Percentiles rank a stretch among this genome's conserved stretches.
These are phyloP conservation scores for Agraylea sexmaculata DNA, from an alignment of 1,140 invertebrate species.

Conservation along the genomic window DNA sequence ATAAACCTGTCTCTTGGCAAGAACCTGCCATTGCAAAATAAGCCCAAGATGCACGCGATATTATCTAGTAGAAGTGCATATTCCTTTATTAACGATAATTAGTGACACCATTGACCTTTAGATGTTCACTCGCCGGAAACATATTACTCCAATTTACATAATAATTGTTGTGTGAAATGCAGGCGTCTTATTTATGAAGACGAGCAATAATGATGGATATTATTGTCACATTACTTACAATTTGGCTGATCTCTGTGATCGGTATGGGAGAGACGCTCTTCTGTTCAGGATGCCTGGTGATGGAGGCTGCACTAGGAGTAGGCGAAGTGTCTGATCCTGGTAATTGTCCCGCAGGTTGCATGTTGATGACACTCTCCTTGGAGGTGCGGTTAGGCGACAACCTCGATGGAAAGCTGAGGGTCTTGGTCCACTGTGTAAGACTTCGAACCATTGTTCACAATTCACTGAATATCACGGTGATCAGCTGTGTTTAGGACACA, in stretches of 20 bases:
- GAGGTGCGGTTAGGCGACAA: slow-evolving; percentile 63
- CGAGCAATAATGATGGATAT: slow-evolving; percentile 1
- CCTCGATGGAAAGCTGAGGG: slow-evolving; percentile 70
- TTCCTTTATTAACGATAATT: no score
- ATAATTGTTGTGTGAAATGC: no score
- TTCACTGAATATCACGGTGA: no score
- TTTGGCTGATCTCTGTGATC: slow-evolving; percentile 51
- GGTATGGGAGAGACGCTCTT: slow-evolving; percentile 41
- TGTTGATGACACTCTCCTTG: slow-evolving; percentile 51
- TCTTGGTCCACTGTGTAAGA: slow-evolving; percentile 77
- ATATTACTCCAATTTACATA: no score
- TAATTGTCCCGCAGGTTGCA: slow-evolving; percentile 32
- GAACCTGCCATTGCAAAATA: no score
- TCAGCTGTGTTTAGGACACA: no score
- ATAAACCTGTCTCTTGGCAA: no score
- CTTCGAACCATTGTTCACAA: slow-evolving; percentile 80
- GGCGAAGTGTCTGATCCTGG: slow-evolving; percentile 35
- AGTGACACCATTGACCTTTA: no score
- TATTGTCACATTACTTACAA: slow-evolving; percentile 41
- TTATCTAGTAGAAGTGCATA: no score
- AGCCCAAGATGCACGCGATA: no score
- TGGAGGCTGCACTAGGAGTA: slow-evolving; percentile 38
- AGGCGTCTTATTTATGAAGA: background rate
- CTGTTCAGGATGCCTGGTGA: slow-evolving; percentile 30
- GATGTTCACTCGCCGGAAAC: no score